phyloP scores from a whole-genome alignment of 2,888 invertebrate genomes.

The Carpatolechia fugitivella region DNA sequence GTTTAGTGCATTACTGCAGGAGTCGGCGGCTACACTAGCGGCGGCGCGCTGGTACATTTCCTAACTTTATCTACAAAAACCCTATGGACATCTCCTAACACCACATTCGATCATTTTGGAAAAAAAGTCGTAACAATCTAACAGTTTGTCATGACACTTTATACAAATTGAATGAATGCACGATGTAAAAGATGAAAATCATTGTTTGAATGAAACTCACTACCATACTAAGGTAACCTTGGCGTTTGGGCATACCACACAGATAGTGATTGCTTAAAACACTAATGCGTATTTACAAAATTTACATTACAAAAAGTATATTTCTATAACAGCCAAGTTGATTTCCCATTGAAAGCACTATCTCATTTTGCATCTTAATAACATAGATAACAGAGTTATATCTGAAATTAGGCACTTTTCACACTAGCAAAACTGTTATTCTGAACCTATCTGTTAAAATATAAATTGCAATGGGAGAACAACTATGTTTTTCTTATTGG shows the following conservation, averaged over 20 bases:
- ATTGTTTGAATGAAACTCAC: background rate
- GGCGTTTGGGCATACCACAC: slow-evolving; percentile 2
- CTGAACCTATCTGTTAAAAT: background rate
- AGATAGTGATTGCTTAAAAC: slow-evolving; percentile 39
- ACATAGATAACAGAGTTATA: background rate
- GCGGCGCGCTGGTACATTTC: too few species aligned
- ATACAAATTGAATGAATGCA: background rate
- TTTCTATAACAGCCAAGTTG: background rate
- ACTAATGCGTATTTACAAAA: slow-evolving; percentile 64
- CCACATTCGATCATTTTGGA: background rate
- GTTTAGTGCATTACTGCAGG: too few species aligned
- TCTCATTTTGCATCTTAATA: background rate
- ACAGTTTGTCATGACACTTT: background rate
- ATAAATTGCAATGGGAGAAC: slow-evolving; percentile 1
- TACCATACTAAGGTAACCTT: slow-evolving; percentile 11
- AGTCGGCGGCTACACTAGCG: too few species aligned
- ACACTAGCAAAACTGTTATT: background rate
- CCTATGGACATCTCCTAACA: background rate
- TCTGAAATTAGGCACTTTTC: background rate
- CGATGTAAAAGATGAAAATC: background rate
- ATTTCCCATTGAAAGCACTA: slow-evolving; percentile 6
- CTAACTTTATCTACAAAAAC: background rate
- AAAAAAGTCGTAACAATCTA: background rate
- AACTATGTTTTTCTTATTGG: background rate
- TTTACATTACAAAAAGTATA: slow-evolving; percentile 46